A percentile compares a stretch with the other conserved stretches of the same genome.
phyloP scores from a whole-genome alignment of 2,797 vertebrate genomes.

The Anableps anableps region DNA sequence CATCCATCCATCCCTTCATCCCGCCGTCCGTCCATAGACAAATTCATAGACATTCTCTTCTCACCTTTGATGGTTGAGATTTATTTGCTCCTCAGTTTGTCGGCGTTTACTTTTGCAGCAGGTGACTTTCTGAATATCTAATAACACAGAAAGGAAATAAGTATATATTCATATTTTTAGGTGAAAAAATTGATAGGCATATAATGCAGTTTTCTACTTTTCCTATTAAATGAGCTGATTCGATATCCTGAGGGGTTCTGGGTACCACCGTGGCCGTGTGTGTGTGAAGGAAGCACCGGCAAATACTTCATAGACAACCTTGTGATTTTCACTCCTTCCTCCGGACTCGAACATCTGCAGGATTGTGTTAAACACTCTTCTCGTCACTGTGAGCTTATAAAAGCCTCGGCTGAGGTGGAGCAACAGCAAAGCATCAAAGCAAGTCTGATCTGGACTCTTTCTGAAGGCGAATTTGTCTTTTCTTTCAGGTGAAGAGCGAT shows the following conservation, averaged over 20 bases:
- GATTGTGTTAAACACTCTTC: background rate
- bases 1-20: no score
- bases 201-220: background rate
- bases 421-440: constrained; percentile 1
- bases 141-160: background rate
- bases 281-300: background rate
- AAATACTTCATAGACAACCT: background rate
- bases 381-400: background rate
- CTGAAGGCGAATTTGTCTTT: constrained; percentile 15
- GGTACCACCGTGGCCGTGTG: background rate
- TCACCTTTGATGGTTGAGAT: background rate
- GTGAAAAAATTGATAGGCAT: background rate
- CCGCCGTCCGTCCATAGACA: no score
- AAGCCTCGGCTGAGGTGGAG: background rate
- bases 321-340: constrained; percentile 1
- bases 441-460: background rate
- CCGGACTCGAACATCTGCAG: background rate
- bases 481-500: constrained; percentile 80
- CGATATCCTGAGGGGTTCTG: background rate
- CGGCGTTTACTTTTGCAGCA: background rate
- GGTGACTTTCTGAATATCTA: background rate
- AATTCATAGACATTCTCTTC: no score
- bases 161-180: background rate
- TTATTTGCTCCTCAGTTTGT: background rate
- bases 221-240: background rate